Base-by-base conservation (phyloP, 1,140 invertebrate genomes). In the Fopius arisanus region DNA sequence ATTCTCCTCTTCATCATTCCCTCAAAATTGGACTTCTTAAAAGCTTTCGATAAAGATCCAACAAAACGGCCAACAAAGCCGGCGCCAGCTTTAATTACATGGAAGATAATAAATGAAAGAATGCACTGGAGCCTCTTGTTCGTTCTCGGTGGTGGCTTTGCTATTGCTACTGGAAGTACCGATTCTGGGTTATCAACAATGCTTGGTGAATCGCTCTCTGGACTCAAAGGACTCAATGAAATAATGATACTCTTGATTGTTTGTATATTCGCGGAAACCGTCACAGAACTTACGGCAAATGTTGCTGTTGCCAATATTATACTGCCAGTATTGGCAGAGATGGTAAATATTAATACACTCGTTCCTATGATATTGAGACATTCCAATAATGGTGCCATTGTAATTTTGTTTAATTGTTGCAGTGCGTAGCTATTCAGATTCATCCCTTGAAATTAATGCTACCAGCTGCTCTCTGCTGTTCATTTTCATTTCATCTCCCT, bases 141-240 rank as follows among this genome's bases (percentile, higher is more conserved):
- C 78, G 89, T 95, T 63, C 86, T 95, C 14, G 92, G 95, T 33
- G 95, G 95, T 59, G 96, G 96, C 0, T 97, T 97, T 84, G 95
- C 96, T 0, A 88, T 98, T 21, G 96, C 96, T 0, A 91, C 94
- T 59, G 96, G 93, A 59, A 94, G 93, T 75, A 92, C 94, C 77
- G 88, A 87, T 7, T 96, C 94, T 0, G 93, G 93, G 0, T 90
- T 97, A 76, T 96, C 95, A 0, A 81, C 85, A 2, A 90, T 93
- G 85, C 90, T 97, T 67, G 95, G 95, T 0, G 80, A 90, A 0
- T 90, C 92, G 9, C 84, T 94, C 6, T 87, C 83, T 67, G 81
- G 78, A 41, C 71, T 90, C 0, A 74, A 81, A 7, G 79, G 70
- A 3, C 77, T 89, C 69, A 83, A 86, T 12, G 62, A 78, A 0